Percentiles rank a stretch among this genome's conserved stretches.
Evolutionary conservation across 2,888 invertebrate genomes (phyloP).

Genomic region (Pogonocherus hispidulus): DNA sequence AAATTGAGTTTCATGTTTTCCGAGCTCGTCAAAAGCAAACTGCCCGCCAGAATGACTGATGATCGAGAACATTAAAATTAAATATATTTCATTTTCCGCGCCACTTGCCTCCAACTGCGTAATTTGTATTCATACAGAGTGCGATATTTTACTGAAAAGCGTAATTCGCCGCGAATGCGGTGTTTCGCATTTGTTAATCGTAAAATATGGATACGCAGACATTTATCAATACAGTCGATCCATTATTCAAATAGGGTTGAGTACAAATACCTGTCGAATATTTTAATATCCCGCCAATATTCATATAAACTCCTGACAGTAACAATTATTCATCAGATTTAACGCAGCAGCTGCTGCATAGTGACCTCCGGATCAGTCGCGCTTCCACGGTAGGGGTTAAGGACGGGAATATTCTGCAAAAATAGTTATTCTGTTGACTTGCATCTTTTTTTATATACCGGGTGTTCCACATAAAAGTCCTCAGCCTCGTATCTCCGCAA

Average conservation of each 20-base stretch:
- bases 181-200: conserved; percentile 22
- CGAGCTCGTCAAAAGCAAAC: background rate
- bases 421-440: no score
- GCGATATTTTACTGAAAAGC: background rate
- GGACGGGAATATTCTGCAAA: no score
- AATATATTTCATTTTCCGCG: conserved; percentile 4
- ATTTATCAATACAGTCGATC: conserved; percentile 21
- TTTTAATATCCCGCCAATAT: conserved; percentile 18
- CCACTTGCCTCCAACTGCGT: background rate
- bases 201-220: conserved; percentile 7
- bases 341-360: background rate
- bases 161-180: background rate
- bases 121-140: conserved; percentile 1
- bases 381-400: no score
- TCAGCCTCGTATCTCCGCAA: no score
- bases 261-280: conserved; percentile 24
- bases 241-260: conserved; percentile 13
- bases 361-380: no score
- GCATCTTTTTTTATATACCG: no score
- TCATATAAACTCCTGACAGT: conserved; percentile 10
- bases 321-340: conserved; percentile 14
- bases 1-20: no score
- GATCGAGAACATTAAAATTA: conserved; percentile 6
- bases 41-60: background rate
- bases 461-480: no score